Evolutionary conservation across 2,888 invertebrate species (phyloP), one percentile per base, ranked within the genome.

Genomic region (Mayetiola destructor): DNA sequence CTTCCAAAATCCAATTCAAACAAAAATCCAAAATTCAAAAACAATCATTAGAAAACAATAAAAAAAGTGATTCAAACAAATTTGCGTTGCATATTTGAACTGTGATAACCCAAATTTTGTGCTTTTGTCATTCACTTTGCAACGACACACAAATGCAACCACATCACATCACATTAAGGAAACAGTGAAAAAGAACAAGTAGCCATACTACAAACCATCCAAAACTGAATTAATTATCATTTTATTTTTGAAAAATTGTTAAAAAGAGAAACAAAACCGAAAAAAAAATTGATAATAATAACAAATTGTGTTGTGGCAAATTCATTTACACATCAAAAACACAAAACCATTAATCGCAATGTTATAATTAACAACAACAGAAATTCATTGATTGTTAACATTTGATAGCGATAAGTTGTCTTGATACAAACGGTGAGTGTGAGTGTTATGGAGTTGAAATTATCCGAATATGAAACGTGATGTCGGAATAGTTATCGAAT

Each of bases 21-120:
- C n/a, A 27, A 48, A n/a, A n/a, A n/a, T n/a, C n/a, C n/a, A n/a
- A n/a, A 48, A 27, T 6, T 12, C 5, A 48, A 27, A 23, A 27
- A 23, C 9, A n/a, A n/a, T 3, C 3, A 48, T 23, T 42, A n/a
- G 23, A 14, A 14, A 23, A 8, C 9, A 37, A 37, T 32, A 32
- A 32, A 12, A 32, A 12, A 9, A 32, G 32, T 32, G 21, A 23
- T 2, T 16, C 18, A 18, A 18, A 48, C 8, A 14, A n/a, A 48
- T 48, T 27, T 23, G 27, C 27, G 27, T 27, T 27, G 23, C 12
- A 21, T 8, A 12, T 48, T 27, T 2, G 9, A 27, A 48, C 48
- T 48, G 48, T 48, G 48, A 48, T 48, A 48, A n/a, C 27, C 48
- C 27, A 27, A 48, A 48, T 48, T n/a, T 12, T n/a, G 29, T n/a